Evolutionary conservation across 2,888 invertebrate genomes (phyloP).

Genomic region (Erebia palarica): DNA sequence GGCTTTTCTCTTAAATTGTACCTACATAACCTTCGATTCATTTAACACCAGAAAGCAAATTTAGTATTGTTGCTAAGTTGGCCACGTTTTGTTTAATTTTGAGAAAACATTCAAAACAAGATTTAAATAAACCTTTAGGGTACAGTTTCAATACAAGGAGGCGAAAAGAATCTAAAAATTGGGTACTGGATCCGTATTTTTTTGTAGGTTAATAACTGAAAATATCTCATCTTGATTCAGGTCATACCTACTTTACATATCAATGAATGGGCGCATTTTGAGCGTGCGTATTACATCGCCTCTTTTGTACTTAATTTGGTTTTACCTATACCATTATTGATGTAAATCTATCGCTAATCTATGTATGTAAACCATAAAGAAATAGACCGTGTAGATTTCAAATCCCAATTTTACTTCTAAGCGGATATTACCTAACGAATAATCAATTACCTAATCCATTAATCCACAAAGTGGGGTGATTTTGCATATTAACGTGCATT

Average conservation of each 20-base stretch:
- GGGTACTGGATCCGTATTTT: no score
- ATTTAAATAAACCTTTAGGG: no score
- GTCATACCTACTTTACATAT: no score
- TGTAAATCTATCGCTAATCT: background rate
- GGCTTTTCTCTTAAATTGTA: no score
- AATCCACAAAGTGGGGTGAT: conserved; percentile 14
- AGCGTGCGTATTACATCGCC: no score
- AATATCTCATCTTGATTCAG: no score
- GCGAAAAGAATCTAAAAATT: no score
- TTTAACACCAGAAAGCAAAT: background rate
- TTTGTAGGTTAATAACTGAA: no score
- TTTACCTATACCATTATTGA: background rate
- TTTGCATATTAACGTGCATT: background rate
- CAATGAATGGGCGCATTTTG: no score
- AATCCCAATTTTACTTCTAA: conserved; percentile 10
- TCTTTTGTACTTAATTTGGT: no score
- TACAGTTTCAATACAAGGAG: no score
- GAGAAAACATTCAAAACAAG: background rate
- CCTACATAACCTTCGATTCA: no score
- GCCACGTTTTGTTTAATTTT: conserved; percentile 14
- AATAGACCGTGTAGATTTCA: background rate
- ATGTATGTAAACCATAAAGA: background rate
- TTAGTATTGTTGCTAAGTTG: conserved; percentile 2
- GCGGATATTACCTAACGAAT: background rate
- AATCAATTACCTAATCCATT: conserved; percentile 11